Conservation (phyloP, 2,113 vertebrate species). For the Arizona elegans region DNA sequence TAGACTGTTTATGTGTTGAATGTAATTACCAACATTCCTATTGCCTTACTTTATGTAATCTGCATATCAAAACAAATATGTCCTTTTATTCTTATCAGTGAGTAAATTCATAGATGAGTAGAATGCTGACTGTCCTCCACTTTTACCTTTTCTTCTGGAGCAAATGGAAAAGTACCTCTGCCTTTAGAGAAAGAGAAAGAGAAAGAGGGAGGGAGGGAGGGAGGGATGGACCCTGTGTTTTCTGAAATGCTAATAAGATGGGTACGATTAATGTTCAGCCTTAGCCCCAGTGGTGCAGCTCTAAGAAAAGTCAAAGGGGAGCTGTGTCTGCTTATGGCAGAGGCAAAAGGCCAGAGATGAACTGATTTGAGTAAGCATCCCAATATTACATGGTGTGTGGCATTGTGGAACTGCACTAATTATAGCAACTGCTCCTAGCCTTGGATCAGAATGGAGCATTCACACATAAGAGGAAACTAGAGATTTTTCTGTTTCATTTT, state of each 20-base stretch:
- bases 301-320: not conserved
- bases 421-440: not conserved
- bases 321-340: not conserved
- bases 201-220: not conserved
- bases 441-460: not conserved
- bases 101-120: not conserved
- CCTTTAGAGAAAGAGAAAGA: not conserved
- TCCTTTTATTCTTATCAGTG: accelerated
- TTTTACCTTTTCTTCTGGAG: not conserved
- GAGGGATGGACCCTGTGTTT: not conserved
- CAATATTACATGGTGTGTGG: not conserved
- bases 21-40: not conserved
- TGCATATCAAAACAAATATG: not conserved
- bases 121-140: not conserved
- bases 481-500: not conserved
- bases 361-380: not conserved
- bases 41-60: not conserved
- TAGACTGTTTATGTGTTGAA: not conserved
- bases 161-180: not conserved
- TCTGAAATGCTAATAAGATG: not conserved
- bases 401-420: not conserved
- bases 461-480: not conserved
- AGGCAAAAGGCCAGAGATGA: not conserved
- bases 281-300: not conserved
- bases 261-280: not conserved